Evolutionary conservation across 2,113 vertebrate genomes (phyloP).

Genomic region (Melanotaenia duboulayi): DNA sequence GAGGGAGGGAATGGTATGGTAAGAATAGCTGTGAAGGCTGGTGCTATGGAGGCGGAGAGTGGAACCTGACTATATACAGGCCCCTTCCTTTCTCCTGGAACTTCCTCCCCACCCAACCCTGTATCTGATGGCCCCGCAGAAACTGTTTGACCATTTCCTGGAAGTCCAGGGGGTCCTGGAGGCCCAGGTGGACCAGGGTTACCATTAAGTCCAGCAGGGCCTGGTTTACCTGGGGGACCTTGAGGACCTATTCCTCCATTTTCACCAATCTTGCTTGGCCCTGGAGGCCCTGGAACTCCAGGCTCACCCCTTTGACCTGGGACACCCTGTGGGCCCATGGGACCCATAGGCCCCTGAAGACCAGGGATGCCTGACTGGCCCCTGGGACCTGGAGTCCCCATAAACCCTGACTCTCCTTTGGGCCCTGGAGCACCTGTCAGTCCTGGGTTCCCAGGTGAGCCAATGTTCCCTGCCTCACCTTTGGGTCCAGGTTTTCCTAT

Average conservation of each 20-base stretch:
- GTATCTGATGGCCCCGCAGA: conserved; percentile 87
- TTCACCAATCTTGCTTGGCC: conserved; percentile 87
- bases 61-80: conserved; percentile 87
- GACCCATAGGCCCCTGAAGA: conserved; percentile 91
- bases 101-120: conserved; percentile 86
- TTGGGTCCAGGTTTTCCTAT: conserved; percentile 92
- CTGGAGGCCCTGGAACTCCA: conserved; percentile 88
- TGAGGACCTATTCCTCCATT: conserved; percentile 89
- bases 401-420: conserved; percentile 90
- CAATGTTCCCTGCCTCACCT: conserved; percentile 90
- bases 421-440: conserved; percentile 83
- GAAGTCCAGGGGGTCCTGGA: conserved; percentile 87
- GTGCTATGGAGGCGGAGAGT: conserved; percentile 87
- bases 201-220: conserved; percentile 87
- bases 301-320: conserved; percentile 92
- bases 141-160: conserved; percentile 88
- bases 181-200: conserved; percentile 85
- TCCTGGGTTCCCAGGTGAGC: conserved; percentile 91
- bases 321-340: conserved; percentile 93
- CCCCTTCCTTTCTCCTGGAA: conserved; percentile 88
- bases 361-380: conserved; percentile 95
- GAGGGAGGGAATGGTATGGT: conserved; percentile 95
- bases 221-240: conserved; percentile 91
- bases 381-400: conserved; percentile 89
- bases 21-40: conserved; percentile 96